Evolutionary conservation across 2,888 invertebrate genomes (phyloP).

Genomic region (Apodemia zela): DNA sequence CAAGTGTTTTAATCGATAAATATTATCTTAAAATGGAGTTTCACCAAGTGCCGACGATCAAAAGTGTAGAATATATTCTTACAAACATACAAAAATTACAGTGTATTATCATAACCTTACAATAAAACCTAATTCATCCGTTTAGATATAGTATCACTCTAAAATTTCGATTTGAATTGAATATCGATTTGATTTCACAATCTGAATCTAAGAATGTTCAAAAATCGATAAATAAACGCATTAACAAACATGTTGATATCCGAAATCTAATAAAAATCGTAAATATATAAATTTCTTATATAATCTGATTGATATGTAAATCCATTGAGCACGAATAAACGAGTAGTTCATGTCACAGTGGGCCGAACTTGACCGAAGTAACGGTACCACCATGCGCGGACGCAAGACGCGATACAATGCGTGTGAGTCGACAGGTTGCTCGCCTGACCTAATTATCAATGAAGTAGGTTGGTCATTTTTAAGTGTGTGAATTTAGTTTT

Average conservation of each 20-base stretch:
- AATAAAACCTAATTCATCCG: neutral
- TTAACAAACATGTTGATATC: neutral
- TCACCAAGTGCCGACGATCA: no score
- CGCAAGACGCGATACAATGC: conserved; percentile 65
- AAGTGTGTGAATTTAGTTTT: conserved; percentile 1
- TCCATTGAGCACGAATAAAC: neutral
- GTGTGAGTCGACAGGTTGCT: conserved; percentile 69
- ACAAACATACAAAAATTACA: no score
- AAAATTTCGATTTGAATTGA: neutral
- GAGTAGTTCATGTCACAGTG: neutral
- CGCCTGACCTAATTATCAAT: conserved; percentile 74
- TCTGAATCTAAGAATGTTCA: neutral
- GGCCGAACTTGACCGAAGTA: conserved; percentile 36
- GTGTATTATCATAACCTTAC: neutral
- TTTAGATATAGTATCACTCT: neutral
- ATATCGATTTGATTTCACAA: neutral
- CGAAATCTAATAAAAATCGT: neutral
- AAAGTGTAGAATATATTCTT: no score
- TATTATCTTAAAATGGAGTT: no score
- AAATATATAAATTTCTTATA: neutral
- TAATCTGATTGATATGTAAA: conserved; percentile 5
- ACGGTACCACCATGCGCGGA: conserved; percentile 65
- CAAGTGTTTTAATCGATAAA: no score
- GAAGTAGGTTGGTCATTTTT: conserved; percentile 46
- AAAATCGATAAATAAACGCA: neutral